Conservation (phyloP, 2,113 vertebrate genomes). For the Meriones unguiculatus region DNA sequence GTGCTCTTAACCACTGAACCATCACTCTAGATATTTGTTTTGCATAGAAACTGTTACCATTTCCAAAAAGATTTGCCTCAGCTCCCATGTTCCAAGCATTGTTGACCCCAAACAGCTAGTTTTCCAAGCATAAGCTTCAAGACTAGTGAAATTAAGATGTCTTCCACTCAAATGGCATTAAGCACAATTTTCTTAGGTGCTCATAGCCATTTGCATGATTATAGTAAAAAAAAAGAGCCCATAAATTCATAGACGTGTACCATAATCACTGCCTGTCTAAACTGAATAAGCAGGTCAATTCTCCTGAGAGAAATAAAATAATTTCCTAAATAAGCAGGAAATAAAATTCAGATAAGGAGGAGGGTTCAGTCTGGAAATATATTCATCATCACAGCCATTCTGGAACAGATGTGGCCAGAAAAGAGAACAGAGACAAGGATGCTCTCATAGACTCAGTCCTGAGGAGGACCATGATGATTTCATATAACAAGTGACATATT, state of each 20-base stretch:
- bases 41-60: constrained; percentile 28
- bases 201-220: not conserved
- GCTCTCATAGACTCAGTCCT: not conserved
- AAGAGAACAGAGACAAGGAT: not conserved
- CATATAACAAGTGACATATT: not conserved
- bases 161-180: not conserved
- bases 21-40: not conserved
- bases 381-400: not conserved
- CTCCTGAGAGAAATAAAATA: not conserved
- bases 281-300: not conserved
- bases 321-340: not conserved
- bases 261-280: not conserved
- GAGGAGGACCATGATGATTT: not conserved
- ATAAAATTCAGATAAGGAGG: not conserved
- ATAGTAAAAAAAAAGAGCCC: not conserved
- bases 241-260: not conserved
- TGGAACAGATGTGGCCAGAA: not conserved
- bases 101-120: not conserved
- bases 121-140: not conserved
- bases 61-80: constrained; percentile 46
- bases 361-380: not conserved
- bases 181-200: too few relatives aligned
- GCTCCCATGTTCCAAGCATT: constrained; percentile 18
- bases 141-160: not conserved
- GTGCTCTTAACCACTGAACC: not conserved